Conservation (phyloP, 1,140 invertebrate species). For the Melipona quadrifasciata region DNA sequence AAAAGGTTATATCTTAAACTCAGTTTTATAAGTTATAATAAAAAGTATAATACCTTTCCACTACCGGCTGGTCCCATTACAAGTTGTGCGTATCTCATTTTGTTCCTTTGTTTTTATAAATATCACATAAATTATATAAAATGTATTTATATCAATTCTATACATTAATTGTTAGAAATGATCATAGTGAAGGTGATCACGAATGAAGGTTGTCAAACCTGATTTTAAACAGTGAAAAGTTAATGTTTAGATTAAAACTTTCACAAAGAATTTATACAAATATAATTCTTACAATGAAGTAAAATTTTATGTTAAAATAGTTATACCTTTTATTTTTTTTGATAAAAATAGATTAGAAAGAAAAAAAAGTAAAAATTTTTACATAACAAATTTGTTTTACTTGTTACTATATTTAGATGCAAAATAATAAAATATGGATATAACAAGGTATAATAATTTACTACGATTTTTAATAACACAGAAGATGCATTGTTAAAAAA, state of each 20-base stretch:
- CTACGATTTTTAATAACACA: background rate
- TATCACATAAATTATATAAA: background rate
- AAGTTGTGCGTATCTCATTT: constrained; percentile 95
- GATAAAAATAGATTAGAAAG: background rate
- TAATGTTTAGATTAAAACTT: background rate
- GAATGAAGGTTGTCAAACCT: background rate
- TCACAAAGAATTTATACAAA: background rate
- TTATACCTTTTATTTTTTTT: background rate
- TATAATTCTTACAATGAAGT: background rate
- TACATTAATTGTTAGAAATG: background rate
- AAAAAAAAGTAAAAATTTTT: background rate
- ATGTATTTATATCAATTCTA: background rate
- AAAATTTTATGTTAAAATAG: background rate
- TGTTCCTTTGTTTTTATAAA: constrained; percentile 19
- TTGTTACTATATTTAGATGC: background rate
- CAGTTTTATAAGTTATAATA: too few relatives aligned
- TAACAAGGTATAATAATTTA: background rate
- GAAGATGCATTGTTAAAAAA: background rate
- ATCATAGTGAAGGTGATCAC: background rate
- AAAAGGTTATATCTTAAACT: too few relatives aligned
- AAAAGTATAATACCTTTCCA: constrained; percentile 88
- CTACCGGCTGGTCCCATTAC: constrained; percentile 97
- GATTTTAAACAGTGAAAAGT: background rate
- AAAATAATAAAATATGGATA: background rate
- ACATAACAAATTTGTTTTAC: background rate